Conservation (phyloP, 2,797 vertebrate species). For the Pseudochaenichthys georgianus region DNA sequence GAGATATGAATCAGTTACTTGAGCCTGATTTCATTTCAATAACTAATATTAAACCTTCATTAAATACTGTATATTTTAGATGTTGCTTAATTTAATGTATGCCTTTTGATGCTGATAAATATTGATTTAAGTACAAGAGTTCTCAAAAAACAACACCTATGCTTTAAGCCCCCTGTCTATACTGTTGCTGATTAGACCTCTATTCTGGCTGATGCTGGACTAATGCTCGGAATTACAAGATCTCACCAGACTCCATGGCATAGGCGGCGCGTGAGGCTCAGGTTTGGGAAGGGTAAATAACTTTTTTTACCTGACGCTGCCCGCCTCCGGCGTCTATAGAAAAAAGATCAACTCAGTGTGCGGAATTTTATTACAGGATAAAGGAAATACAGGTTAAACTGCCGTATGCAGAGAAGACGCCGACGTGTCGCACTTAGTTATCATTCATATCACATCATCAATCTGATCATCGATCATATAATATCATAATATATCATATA, state of each 20-base stretch:
- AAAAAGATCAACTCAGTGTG: too few relatives aligned
- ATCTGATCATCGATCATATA: too few relatives aligned
- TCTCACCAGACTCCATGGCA: background rate
- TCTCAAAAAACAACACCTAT: background rate
- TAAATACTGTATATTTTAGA: constrained; percentile 5
- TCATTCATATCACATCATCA: too few relatives aligned
- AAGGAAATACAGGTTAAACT: too few relatives aligned
- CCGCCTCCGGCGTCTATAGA: too few relatives aligned
- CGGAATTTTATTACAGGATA: too few relatives aligned
- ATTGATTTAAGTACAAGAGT: background rate
- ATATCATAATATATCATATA: too few relatives aligned
- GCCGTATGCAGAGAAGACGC: too few relatives aligned
- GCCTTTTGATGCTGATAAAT: background rate
- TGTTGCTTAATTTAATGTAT: constrained; percentile 10
- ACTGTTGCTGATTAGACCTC: background rate
- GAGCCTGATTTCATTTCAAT: constrained; percentile 49
- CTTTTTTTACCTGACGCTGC: too few relatives aligned
- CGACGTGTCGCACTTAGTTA: too few relatives aligned
- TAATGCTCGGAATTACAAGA: background rate
- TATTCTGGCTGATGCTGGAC: background rate
- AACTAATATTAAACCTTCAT: constrained; percentile 29
- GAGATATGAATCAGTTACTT: constrained; percentile 27
- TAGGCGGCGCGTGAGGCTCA: too few relatives aligned
- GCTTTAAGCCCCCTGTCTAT: background rate
- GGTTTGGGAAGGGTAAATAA: too few relatives aligned